These are phyloP conservation scores for Nesogale talazaci DNA, from an alignment of 2,113 vertebrate species.

Conservation along the genomic window DNA sequence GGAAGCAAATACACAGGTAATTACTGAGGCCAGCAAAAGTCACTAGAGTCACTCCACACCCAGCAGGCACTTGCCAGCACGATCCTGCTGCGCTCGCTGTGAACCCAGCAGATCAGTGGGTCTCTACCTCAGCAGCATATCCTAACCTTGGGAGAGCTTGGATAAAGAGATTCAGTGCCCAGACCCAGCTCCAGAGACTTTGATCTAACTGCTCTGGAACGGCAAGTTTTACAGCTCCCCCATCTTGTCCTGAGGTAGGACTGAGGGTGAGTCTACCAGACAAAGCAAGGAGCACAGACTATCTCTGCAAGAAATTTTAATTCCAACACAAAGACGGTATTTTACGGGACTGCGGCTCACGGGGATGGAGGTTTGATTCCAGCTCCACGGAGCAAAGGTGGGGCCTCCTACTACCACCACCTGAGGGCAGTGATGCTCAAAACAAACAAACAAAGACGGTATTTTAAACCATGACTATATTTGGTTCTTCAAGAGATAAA, in stretches of 20 bases:
- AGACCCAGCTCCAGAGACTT: background rate
- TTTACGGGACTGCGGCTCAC: no score
- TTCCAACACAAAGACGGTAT: background rate
- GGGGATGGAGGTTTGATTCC: no score
- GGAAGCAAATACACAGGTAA: constrained; percentile 64
- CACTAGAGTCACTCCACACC: constrained; percentile 16
- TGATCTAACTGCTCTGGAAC: constrained; percentile 35
- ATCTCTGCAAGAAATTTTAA: constrained; percentile 61
- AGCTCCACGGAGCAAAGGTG: no score
- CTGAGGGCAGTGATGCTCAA: no score
- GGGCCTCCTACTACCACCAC: no score
- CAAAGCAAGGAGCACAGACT: background rate
- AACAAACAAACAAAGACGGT: background rate
- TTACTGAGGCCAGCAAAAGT: constrained; percentile 51
- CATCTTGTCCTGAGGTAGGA: background rate
- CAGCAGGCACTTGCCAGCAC: constrained; percentile 37
- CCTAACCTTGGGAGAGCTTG: background rate
- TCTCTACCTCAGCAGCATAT: background rate
- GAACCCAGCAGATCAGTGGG: background rate
- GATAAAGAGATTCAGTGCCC: background rate
- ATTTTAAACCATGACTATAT: background rate
- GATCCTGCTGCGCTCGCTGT: constrained; percentile 54
- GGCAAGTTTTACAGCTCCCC: background rate
- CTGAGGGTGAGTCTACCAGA: background rate
- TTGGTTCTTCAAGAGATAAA: no score